Evolutionary conservation across 1,140 invertebrate genomes (phyloP), one percentile per base, ranked within the genome.

Genomic region (Eriocheir sinensis): DNA sequence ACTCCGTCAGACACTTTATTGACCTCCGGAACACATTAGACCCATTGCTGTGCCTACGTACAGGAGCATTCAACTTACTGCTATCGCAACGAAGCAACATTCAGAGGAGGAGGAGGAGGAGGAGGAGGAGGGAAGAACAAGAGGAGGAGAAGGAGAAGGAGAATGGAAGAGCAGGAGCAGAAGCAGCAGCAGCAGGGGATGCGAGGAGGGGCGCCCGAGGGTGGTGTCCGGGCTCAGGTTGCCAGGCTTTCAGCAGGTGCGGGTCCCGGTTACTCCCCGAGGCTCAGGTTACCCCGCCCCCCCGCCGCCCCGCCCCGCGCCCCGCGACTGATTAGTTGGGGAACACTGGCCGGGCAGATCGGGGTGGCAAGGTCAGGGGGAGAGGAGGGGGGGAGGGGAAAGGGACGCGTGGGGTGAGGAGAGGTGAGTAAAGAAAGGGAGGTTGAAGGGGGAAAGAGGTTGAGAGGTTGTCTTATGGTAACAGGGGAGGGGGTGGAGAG

Each of bases 211-310:
- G 12, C 34, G 40, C 44, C 92, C 53, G 44, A 88, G 92, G 92
- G 92, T 93, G 44, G 86, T 93, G 92, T 86, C 81, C 32, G 41
- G 92, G 92, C 30, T 86, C 48, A 27, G 92, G 92, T 86, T 93
- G 9, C 81, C 8, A n/a, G 32, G 92, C 92, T 93, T 93, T 93
- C 92, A 93, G 92, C 92, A 93, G 92, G 92, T 93, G 92, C 92
- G 92, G 92, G 92, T 86, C 92, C 92, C 3, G 81, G 92, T 93
- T 93, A 93, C 91, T 48, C 9, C 30, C 72, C 34, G 12, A n/a
- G 81, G 30, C 79, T 93, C 92, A 44, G 81, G 80, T 86, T 86
- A 93, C 92, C 38, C 15, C n/a, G 48, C n/a, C 41, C 53, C 41
- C 40, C 83, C 79, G 27, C 48, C 36, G 17, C 72, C 72, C 60